Evolutionary conservation across 1,140 invertebrate genomes (phyloP).

Genomic region (Lordiphosa clarofinis): DNA sequence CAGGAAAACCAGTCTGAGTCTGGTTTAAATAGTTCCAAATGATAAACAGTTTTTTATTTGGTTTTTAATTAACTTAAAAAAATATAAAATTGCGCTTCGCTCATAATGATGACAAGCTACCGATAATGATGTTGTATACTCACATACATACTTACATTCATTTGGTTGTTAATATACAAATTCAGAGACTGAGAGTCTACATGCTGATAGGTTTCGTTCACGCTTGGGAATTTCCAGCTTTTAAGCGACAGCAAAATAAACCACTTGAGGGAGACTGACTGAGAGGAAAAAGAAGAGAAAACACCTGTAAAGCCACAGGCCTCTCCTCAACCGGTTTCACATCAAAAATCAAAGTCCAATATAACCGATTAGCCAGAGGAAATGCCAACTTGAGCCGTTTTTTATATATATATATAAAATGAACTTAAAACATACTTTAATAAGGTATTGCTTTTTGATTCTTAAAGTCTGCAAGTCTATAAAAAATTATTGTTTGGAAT

Average conservation of each 20-base stretch:
- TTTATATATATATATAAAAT: constrained; percentile 23
- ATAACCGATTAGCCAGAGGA: constrained; percentile 26
- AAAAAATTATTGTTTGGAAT: constrained; percentile 25
- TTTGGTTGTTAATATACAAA: constrained; percentile 1
- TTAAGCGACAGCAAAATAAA: constrained; percentile 39
- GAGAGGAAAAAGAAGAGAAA: neutral
- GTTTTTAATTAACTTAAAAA: constrained; percentile 20
- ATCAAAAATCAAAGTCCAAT: constrained; percentile 9
- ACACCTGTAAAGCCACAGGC: constrained; percentile 19
- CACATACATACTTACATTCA: constrained; percentile 2
- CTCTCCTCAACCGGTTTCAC: constrained; percentile 50
- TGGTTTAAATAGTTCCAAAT: neutral
- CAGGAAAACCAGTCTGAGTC: neutral
- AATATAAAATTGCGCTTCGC: too few species aligned
- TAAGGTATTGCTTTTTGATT: constrained; percentile 26
- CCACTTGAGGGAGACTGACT: constrained; percentile 18
- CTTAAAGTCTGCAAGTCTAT: neutral
- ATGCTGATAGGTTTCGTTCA: constrained; percentile 58
- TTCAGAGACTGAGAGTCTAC: constrained; percentile 9
- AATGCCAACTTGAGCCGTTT: neutral
- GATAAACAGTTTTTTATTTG: neutral
- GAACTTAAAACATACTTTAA: constrained; percentile 31
- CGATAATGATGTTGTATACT: constrained; percentile 59
- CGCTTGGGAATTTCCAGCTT: constrained; percentile 75
- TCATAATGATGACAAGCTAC: constrained; percentile 24